A percentile compares a stretch with the other conserved stretches of the same genome.
Conservation (phyloP, 2,888 invertebrate genomes). For the Diadegma fenestrale region DNA sequence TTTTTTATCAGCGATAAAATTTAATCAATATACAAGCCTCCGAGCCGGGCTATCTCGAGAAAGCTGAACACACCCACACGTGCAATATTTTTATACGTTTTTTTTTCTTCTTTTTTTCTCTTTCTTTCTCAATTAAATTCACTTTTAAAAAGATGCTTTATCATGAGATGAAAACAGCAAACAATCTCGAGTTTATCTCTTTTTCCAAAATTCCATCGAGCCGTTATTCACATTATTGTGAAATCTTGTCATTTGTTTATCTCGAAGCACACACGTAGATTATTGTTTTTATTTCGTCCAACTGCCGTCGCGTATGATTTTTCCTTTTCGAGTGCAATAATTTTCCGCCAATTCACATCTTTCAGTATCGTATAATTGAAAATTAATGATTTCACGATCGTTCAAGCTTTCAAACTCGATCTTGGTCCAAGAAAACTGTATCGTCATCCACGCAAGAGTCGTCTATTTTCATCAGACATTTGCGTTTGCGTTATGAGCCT, state of each 20-base stretch:
- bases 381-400: neutral
- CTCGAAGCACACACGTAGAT: neutral
- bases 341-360: constrained; percentile 1
- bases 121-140: neutral
- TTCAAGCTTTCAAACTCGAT: neutral
- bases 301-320: neutral
- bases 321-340: neutral
- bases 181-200: neutral
- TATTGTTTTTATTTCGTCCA: neutral
- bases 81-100: neutral
- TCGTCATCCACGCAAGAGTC: constrained; percentile 6
- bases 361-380: neutral
- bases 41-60: constrained; percentile 10
- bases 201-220: neutral
- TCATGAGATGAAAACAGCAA: neutral
- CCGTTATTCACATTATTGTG: constrained; percentile 23
- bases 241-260: neutral
- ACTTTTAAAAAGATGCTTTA: neutral
- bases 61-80: constrained; percentile 2
- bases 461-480: constrained; percentile 30
- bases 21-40: constrained; percentile 14
- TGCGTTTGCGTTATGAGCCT: neutral
- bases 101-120: neutral
- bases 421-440: constrained; percentile 6
- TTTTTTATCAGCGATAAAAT: constrained; percentile 68